These are phyloP conservation scores for Ommatoiulus sabulosus DNA, from an alignment of 2,888 invertebrate genomes.

Conservation along the genomic window DNA sequence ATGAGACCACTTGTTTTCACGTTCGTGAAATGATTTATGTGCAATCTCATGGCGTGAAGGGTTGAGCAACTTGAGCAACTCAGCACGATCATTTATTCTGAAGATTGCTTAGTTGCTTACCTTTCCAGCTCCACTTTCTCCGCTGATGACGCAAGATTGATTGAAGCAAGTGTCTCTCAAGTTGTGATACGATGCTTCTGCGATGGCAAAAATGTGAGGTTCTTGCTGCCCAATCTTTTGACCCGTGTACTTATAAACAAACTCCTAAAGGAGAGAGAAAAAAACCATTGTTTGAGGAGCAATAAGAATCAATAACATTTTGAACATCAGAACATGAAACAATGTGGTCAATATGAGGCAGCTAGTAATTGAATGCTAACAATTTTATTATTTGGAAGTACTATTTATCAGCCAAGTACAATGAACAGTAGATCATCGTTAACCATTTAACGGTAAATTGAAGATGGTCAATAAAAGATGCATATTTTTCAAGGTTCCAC, in stretches of 20 bases:
- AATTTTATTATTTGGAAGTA: too few relatives aligned
- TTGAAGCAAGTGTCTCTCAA: constrained; percentile 72
- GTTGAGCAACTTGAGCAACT: constrained; percentile 12
- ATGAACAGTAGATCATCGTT: too few relatives aligned
- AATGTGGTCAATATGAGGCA: too few relatives aligned
- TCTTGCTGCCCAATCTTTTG: constrained; percentile 83
- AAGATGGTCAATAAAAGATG: too few relatives aligned
- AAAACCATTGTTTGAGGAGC: not conserved
- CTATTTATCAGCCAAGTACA: too few relatives aligned
- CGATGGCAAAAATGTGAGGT: constrained; percentile 91
- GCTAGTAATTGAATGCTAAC: too few relatives aligned
- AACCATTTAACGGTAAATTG: too few relatives aligned
- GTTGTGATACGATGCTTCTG: constrained; percentile 87
- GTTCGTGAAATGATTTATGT: not conserved
- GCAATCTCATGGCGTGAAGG: not conserved
- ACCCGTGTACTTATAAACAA: constrained; percentile 84
- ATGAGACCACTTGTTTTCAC: not conserved
- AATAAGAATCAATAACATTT: not conserved
- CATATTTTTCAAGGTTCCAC: too few relatives aligned
- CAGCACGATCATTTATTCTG: not conserved
- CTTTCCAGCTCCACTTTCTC: constrained; percentile 93
- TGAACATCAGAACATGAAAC: not conserved
- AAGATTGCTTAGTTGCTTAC: constrained; percentile 56
- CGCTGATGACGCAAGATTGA: constrained; percentile 91
- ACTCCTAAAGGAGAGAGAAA: constrained; percentile 74